These are phyloP conservation scores for Montipora sp. DNA, from an alignment of 64 coral and sea anemone species.

Conservation along the genomic window DNA sequence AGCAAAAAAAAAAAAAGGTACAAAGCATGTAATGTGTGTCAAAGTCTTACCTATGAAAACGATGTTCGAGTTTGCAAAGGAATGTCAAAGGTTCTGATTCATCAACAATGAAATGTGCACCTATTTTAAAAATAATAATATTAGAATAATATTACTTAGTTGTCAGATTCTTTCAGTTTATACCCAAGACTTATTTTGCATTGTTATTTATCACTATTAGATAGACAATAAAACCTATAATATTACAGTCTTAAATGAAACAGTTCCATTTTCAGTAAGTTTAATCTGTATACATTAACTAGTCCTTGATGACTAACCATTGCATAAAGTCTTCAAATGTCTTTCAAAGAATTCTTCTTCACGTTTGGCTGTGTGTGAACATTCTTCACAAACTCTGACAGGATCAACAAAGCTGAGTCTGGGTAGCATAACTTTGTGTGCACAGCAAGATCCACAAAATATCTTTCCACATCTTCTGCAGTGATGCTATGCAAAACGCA, in stretches of 20 bases:
- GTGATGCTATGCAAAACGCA: conserved; percentile 72
- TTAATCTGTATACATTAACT: too few species aligned
- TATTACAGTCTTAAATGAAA: too few species aligned
- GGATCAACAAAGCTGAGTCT: conserved; percentile 94
- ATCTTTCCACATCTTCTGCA: conserved; percentile 95
- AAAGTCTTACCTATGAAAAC: conserved; percentile 75
- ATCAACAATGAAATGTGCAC: conserved; percentile 87
- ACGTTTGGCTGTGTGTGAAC: conserved; percentile 80
- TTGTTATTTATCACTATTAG: background rate
- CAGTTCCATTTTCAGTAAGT: too few species aligned
- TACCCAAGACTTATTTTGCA: too few species aligned
- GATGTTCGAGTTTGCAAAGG: conserved; percentile 89
- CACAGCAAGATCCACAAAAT: conserved; percentile 88
- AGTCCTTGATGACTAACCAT: conserved; percentile 60
- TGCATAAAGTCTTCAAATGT: conserved; percentile 83
- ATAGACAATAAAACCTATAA: background rate
- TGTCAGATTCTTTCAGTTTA: background rate
- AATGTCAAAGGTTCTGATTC: conserved; percentile 77
- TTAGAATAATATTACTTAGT: too few species aligned
- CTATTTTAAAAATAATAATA: conserved; percentile 34
- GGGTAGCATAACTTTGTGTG: conserved; percentile 81
- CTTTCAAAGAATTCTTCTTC: conserved; percentile 98
- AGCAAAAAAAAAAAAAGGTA: too few species aligned
- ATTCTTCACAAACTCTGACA: conserved; percentile 93
- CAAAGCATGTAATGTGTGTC: background rate